Conservation (phyloP, 2,797 vertebrate genomes). For the Peromyscus nudipes region DNA sequence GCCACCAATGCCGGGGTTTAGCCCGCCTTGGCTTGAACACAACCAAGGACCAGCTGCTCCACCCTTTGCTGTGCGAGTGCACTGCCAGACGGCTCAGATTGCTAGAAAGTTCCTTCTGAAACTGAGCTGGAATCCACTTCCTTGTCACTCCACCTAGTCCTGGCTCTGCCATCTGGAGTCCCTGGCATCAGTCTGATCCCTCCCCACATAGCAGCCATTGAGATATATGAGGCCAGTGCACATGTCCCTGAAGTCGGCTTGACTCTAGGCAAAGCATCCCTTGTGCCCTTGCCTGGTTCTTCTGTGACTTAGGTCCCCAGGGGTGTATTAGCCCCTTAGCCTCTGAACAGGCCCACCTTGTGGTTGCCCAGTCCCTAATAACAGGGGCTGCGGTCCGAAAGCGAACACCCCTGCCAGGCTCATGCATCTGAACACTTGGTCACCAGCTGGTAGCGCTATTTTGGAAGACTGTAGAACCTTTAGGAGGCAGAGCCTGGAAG, state of each 20-base stretch:
- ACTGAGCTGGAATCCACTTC: constrained; percentile 74
- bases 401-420: neutral
- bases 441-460: neutral
- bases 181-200: constrained; percentile 76
- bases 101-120: constrained; percentile 81
- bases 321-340: neutral
- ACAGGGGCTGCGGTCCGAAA: neutral
- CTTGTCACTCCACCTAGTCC: constrained; percentile 79
- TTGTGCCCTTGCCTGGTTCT: neutral
- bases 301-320: neutral
- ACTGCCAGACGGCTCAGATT: constrained; percentile 78
- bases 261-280: constrained; percentile 5
- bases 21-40: constrained; percentile 49
- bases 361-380: neutral
- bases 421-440: neutral
- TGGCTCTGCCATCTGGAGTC: constrained; percentile 82
- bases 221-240: constrained; percentile 76
- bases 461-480: neutral
- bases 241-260: constrained; percentile 14
- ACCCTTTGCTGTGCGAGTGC: constrained; percentile 6
- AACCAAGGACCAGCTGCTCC: constrained; percentile 48
- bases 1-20: neutral
- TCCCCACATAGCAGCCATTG: constrained; percentile 71
- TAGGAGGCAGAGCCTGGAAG: neutral
- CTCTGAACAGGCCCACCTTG: neutral